Evolutionary conservation across 2,888 invertebrate species (phyloP), one percentile per base, ranked within the genome.

Genomic region (Pachliopta kotzebuea): DNA sequence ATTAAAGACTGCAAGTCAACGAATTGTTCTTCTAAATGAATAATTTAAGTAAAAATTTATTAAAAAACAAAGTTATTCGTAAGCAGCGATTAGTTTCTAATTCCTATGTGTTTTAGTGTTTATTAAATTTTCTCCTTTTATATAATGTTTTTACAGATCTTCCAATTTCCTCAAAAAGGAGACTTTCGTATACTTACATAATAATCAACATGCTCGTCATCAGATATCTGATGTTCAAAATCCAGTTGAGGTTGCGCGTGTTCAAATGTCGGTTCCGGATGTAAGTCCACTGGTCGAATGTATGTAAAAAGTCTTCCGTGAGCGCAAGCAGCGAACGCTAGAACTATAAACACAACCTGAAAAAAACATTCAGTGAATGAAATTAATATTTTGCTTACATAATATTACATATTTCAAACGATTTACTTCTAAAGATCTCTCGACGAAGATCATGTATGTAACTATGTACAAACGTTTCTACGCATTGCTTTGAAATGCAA

Each of bases 151-250:
- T 37, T 17, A 37, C 37, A 11, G 1, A 37, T 14, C 11, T 26
- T 26, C 26, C 14, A 11, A n/a, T n/a, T n/a, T n/a, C n/a, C n/a
- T n/a, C n/a, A n/a, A n/a, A n/a, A n/a, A n/a, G n/a, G n/a, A n/a
- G n/a, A n/a, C n/a, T n/a, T 14, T 37, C 37, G 2, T 18, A 56
- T 67, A 89, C 93, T 93, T 78, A 94, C 94, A 82, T 94, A 94
- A 78, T 94, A 94, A 76, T 94, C 94, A 23, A 94, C 93, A 72
- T 93, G 93, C 71, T 94, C 93, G 62, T 93, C 91, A 21, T 90
- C 90, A 1, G 85, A 77, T 65, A 88, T 80, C 68, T 87, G 85
- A 63, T 86, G 86, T 60, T 85, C 84, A 54, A 75, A 84, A 53
- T 78, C 79, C 4, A 80, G 69, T 6, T 83, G 74, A 0, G 83